Conservation (phyloP, 1,140 invertebrate genomes). For the Aricia agestis region DNA sequence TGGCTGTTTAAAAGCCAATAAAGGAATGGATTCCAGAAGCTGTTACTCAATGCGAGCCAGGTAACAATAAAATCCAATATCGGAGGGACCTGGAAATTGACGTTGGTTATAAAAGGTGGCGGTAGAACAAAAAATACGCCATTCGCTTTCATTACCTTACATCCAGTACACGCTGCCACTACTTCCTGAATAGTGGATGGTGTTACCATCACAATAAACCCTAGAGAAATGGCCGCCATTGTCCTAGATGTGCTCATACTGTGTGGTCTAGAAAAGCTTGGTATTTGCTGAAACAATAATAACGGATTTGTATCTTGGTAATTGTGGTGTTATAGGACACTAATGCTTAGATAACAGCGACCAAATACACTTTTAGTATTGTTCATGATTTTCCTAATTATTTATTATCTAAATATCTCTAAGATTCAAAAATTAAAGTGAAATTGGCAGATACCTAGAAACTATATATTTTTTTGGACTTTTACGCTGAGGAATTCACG, state of each 20-base stretch:
- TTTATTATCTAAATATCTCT: no score
- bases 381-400: no score
- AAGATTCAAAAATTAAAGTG: no score
- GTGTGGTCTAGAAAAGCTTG: conserved; percentile 82
- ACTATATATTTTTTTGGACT: no score
- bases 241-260: conserved; percentile 88
- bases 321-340: no score
- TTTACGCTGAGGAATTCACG: background rate
- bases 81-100: conserved; percentile 80
- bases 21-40: conserved; percentile 92
- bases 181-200: conserved; percentile 93
- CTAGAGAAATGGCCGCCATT: conserved; percentile 91
- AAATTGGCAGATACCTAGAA: no score
- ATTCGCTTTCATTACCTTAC: conserved; percentile 60
- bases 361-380: no score
- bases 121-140: conserved; percentile 15
- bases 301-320: background rate
- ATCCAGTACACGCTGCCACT: conserved; percentile 89
- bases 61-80: conserved; percentile 89
- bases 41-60: conserved; percentile 90
- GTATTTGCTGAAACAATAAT: conserved; percentile 48
- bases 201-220: conserved; percentile 92
- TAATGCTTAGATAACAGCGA: no score
- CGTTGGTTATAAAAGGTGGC: conserved; percentile 22
- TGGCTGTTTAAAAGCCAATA: conserved; percentile 92